phyloP scores from a whole-genome alignment of 2,797 vertebrate species.

The Silurus aristotelis region DNA sequence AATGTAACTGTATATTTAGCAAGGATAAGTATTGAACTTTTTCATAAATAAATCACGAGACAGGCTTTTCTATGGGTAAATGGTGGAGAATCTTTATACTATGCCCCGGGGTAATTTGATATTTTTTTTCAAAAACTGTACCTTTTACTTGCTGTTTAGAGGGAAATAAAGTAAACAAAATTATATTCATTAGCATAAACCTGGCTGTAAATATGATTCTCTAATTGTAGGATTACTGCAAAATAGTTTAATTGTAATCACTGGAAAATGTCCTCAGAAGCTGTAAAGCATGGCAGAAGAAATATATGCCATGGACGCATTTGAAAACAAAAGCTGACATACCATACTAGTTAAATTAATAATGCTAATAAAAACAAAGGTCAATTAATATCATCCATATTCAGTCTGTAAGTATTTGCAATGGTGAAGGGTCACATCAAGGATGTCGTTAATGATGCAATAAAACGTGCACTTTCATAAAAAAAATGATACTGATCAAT shows the following conservation, averaged over 20 bases:
- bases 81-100: background rate
- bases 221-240: background rate
- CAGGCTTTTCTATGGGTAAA: background rate
- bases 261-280: background rate
- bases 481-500: conserved; percentile 8
- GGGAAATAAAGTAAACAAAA: background rate
- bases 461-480: background rate
- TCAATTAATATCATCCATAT: background rate
- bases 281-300: background rate
- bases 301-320: background rate
- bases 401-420: background rate
- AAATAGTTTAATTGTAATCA: background rate
- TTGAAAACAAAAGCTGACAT: background rate
- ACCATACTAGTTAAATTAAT: background rate
- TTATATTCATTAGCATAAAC: background rate
- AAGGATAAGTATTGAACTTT: background rate
- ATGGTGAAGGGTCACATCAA: background rate
- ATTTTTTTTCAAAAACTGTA: background rate
- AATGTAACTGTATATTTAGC: background rate
- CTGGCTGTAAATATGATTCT: background rate
- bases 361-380: background rate
- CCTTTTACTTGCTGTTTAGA: background rate
- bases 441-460: background rate
- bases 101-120: background rate
- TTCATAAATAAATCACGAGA: background rate